Evolutionary conservation across 2,113 vertebrate species (phyloP), one percentile per base, ranked within the genome.

Genomic region (Acanthisitta chloris): DNA sequence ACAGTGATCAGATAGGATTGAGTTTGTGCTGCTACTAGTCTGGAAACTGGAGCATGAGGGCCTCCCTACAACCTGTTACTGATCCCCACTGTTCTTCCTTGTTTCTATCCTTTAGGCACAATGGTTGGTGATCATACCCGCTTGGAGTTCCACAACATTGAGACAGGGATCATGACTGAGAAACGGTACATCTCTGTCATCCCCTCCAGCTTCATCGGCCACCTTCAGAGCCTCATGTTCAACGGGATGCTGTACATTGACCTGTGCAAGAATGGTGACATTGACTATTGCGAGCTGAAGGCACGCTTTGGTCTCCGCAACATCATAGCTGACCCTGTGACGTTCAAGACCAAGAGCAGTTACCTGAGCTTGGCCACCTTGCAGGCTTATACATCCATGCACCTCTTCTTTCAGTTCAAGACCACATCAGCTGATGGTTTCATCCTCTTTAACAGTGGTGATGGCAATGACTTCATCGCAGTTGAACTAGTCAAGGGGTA

Each of bases 321-420:
- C 95, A 99, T 99, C 84, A 99, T 99, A 1, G 99, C 99, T 6
- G 99, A 99, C 95, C 99, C 99, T 2, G 98, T 99, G 72, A 99
- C 99, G 0, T 99, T 99, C 96, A 99, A 99, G 97, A 99, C 99
- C 55, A 99, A 99, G 96, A 98, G 98, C 98, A 99, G 99, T 96
- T 99, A 99, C 97, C 93, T 99, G 97, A 99, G 99, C 65, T 85
- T 99, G 81, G 98, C 99, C 84, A 99, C 99, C 3, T 98, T 99
- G 78, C 99, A 99, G 97, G 99, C 99, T 14, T 99, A 99, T 20
- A 99, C 98, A 62, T 99, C 99, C 38, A 99, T 99, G 99, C 99
- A 99, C 97, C 99, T 99, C 91, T 99, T 99, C 98, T 99, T 99
- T 86, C 99, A 99, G 98, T 99, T 99, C 97, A 99, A 99, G 97